Evolutionary conservation across 2,888 invertebrate species (phyloP), one percentile per base, ranked within the genome.

Genomic region (Neuroscelio doddi): DNA sequence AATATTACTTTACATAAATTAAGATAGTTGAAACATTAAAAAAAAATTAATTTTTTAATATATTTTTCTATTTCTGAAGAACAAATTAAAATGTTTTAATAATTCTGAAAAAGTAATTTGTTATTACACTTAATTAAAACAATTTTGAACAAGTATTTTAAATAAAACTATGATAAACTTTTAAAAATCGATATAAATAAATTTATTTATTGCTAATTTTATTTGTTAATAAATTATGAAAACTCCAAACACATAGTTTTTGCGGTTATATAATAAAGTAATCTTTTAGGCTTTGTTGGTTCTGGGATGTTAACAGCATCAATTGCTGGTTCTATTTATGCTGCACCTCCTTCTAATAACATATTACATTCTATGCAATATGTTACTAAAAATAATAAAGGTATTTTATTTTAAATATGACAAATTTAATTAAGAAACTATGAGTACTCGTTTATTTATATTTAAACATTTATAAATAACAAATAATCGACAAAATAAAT

Each of bases 271-370:
- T 15, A 36, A 44, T 42, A 24, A 16, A 34, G n/a, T 45, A 26
- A 53, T 2, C 14, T 65, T 64, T 3, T 75, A 91, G 92, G 93
- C 47, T 92, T 90, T 75, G 91, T 96, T 24, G 96, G 95, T 0
- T 78, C 85, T 32, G 95, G 95, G 0, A 91, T 95, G 91, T 82
- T 96, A 67, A 91, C 92, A 12, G 94, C 91, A 26, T 72, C 83
- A 9, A 59, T 83, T 46, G 85, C 90, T 9, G 94, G 94, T 0
- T 88, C 90, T 0, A 88, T 94, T 34, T 94, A 93, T 80, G 89
- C 94, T 0, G 92, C 93, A 0, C 94, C 94, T 0, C 91, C 93
- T 0, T 88, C 92, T 0, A 86, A 87, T 1, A 87, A 89, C 65
- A 90, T 94, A 9, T 83, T 90, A 0, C 88, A 90, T 26, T 91